Evolutionary conservation across 92 coral and sea anemone genomes (phyloP), one percentile per base, ranked within the genome.

Genomic region (Bergia puertoricense): DNA sequence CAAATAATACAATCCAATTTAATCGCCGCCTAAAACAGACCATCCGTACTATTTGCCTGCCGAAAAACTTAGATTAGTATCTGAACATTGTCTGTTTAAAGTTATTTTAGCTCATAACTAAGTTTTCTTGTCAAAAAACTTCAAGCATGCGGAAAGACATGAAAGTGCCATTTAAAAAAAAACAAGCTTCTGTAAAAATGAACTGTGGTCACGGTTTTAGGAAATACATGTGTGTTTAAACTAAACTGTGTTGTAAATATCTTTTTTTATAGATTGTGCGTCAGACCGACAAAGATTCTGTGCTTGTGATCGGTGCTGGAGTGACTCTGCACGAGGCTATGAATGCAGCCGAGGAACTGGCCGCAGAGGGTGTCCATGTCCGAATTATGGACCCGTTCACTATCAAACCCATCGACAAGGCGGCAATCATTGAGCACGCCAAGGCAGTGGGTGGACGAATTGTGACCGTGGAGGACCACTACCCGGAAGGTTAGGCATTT

Each of bases 401-500:
- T 41, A 77, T 97, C 88, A 97, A 97, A 87, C 99, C 99, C 13
- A 68, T 97, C 44, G 99, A 97, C 91, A 75, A 93, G 45, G 93
- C 88, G 7, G 94, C 77, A 10, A 92, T 97, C 67, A 93, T 97
- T 77, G 72, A 90, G 76, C 89, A 97, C 86, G 99, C 92, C 2
- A 95, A 90, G 88, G 96, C 92, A 79, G 92, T 81, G 43, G 97
- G 98, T 9, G 96, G 97, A 37, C 93, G 84, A 74, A 89, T 97
- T 36, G 86, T 97, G 43, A 95, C 98, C 9, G 99, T 97, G 16
- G 99, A 97, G 86, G 99, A 97, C 76, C 99, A 97, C 88, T 97
- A 97, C 81, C 77, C 90, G 74, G 98, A 95, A 91, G 99, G 99
- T 97, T 81, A 30, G 81, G 51, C 15, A 38, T 10, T 13, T 37